Percentiles rank a stretch among this genome's conserved stretches.
Evolutionary conservation across 2,888 invertebrate species (phyloP).

Genomic region (Formica aserva): DNA sequence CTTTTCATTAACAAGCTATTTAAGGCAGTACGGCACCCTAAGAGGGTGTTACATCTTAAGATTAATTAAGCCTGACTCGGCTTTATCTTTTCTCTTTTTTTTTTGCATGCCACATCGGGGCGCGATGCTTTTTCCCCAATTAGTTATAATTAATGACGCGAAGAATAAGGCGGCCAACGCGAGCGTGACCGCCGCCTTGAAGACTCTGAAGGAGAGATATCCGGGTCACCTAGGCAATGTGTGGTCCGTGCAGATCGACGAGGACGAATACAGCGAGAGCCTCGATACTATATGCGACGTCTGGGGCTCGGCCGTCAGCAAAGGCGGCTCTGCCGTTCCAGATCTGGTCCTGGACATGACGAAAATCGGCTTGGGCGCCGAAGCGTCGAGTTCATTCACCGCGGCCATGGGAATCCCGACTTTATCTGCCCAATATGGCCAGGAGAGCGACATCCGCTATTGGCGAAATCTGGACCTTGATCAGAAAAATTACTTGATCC

Average conservation of each 20-base stretch:
- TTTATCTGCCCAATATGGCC: slow-evolving; percentile 94
- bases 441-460: slow-evolving; percentile 92
- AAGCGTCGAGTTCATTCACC: slow-evolving; percentile 94
- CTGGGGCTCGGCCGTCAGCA: slow-evolving; percentile 79
- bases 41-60: slow-evolving; percentile 19
- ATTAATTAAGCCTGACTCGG: slow-evolving; percentile 28
- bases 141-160: slow-evolving; percentile 82
- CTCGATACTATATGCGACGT: slow-evolving; percentile 77
- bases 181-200: slow-evolving; percentile 79
- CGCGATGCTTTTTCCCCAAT: slow-evolving; percentile 10
- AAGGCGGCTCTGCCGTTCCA: slow-evolving; percentile 89
- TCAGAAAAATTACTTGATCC: slow-evolving; percentile 86
- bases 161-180: slow-evolving; percentile 79
- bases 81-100: background rate
- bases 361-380: slow-evolving; percentile 92
- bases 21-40: slow-evolving; percentile 1
- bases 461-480: slow-evolving; percentile 92
- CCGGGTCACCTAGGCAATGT: slow-evolving; percentile 78
- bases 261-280: slow-evolving; percentile 74
- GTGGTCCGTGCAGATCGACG: slow-evolving; percentile 76
- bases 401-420: slow-evolving; percentile 93
- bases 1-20: slow-evolving; percentile 28
- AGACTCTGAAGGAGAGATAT: slow-evolving; percentile 74
- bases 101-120: slow-evolving; percentile 30
- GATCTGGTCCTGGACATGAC: slow-evolving; percentile 94